A percentile compares a stretch with the other conserved stretches of the same genome.
Evolutionary conservation across 2,888 invertebrate species (phyloP).

Genomic region (Rhyacophila evoluta): DNA sequence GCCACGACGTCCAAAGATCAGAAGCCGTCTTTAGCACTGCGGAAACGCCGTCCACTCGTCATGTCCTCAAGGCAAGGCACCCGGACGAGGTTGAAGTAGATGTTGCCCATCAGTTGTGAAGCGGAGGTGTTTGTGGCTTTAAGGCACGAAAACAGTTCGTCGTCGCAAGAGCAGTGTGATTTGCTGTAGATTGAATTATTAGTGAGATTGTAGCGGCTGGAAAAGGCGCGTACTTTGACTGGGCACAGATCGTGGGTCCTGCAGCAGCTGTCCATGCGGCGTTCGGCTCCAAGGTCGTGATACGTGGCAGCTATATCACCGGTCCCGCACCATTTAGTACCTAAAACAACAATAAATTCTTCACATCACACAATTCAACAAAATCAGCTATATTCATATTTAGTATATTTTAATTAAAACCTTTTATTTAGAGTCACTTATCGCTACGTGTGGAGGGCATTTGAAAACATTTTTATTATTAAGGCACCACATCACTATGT

Average conservation of each 20-base stretch:
- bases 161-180: slow-evolving; percentile 91
- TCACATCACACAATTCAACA: too few species aligned
- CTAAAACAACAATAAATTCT: slow-evolving; percentile 63
- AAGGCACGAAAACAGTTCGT: slow-evolving; percentile 84
- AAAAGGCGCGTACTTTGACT: slow-evolving; percentile 78
- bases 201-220: slow-evolving; percentile 81
- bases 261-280: slow-evolving; percentile 85
- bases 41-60: slow-evolving; percentile 62
- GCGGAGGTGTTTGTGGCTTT: slow-evolving; percentile 80
- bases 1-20: slow-evolving; percentile 57
- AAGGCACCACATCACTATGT: too few species aligned
- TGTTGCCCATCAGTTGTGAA: slow-evolving; percentile 82
- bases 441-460: too few species aligned
- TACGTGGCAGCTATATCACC: slow-evolving; percentile 88
- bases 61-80: slow-evolving; percentile 78
- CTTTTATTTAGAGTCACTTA: too few species aligned
- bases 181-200: slow-evolving; percentile 89
- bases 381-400: neutral
- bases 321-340: slow-evolving; percentile 93
- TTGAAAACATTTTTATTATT: too few species aligned
- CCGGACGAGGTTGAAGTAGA: slow-evolving; percentile 87
- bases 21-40: slow-evolving; percentile 69
- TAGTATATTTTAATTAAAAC: too few species aligned
- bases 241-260: slow-evolving; percentile 93
- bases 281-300: slow-evolving; percentile 84